A percentile compares a stretch with the other conserved stretches of the same genome.
These are phyloP conservation scores for Nothocercus nigrocapillus DNA, from an alignment of 2,113 vertebrate genomes.

Conservation along the genomic window DNA sequence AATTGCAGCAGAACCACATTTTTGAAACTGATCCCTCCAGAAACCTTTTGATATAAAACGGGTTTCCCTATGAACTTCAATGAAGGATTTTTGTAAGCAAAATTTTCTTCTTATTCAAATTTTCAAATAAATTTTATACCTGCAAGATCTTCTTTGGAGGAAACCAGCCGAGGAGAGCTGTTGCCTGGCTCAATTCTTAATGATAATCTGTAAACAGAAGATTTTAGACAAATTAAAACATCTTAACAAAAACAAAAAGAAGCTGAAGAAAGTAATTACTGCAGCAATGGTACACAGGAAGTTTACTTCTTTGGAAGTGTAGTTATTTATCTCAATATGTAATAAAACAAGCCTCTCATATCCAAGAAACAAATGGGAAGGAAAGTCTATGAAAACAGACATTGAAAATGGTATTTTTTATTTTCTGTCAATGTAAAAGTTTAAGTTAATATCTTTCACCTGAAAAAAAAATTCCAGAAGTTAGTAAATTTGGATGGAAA, in stretches of 20 bases:
- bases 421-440: not conserved
- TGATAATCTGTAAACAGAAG: conserved; percentile 85
- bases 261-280: not conserved
- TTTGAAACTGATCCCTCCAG: not conserved
- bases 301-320: not conserved
- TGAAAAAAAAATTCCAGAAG: not conserved
- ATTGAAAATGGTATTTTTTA: not conserved
- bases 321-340: not conserved
- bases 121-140: conserved; percentile 76
- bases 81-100: not conserved
- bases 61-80: not conserved
- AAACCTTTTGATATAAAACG: not conserved
- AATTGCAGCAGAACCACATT: not conserved
- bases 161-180: conserved; percentile 90
- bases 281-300: not conserved
- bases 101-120: not conserved
- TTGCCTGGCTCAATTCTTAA: conserved; percentile 93
- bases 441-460: not conserved
- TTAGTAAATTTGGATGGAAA: not conserved
- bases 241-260: not conserved
- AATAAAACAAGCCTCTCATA: not conserved
- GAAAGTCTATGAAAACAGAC: not conserved
- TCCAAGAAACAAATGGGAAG: not conserved
- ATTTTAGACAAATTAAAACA: conserved; percentile 24
- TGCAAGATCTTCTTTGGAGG: conserved; percentile 93